Percentiles rank a stretch among this genome's conserved stretches.
Evolutionary conservation across 2,888 invertebrate genomes (phyloP).

Genomic region (Troides oblongomaculatus): DNA sequence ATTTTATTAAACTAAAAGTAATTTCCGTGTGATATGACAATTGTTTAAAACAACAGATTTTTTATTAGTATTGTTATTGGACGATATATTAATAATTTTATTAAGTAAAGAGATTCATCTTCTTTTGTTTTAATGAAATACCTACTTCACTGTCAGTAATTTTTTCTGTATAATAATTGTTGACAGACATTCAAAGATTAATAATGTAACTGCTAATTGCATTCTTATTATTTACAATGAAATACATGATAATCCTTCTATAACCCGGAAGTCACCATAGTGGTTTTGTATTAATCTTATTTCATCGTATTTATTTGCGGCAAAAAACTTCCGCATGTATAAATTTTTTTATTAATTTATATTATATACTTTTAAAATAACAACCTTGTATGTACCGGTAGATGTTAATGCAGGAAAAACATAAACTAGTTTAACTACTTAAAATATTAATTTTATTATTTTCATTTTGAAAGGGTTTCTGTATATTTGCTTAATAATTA

Average conservation of each 20-base stretch:
- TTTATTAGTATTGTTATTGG: too few relatives aligned
- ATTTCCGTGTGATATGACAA: too few relatives aligned
- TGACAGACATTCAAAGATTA: neutral
- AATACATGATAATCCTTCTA: neutral
- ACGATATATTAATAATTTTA: too few relatives aligned
- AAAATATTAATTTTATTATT: constrained; percentile 1
- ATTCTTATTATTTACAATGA: constrained; percentile 2
- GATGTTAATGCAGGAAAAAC: constrained; percentile 12
- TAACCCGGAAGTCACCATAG: constrained; percentile 9
- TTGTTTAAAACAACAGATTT: too few relatives aligned
- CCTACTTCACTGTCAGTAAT: neutral
- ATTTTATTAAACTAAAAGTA: too few relatives aligned
- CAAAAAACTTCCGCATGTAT: constrained; percentile 10
- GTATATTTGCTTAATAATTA: neutral
- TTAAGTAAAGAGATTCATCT: too few relatives aligned
- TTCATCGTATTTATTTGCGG: constrained; percentile 10
- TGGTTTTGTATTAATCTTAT: constrained; percentile 12
- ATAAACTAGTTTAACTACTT: constrained; percentile 12
- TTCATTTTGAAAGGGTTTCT: constrained; percentile 4
- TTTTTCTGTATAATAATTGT: constrained; percentile 3
- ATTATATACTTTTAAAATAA: constrained; percentile 14
- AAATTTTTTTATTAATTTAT: constrained; percentile 6
- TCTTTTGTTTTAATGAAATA: too few relatives aligned
- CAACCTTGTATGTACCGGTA: constrained; percentile 22
- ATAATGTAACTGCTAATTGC: constrained; percentile 3